Conservation (phyloP, 2,888 invertebrate genomes). For the Ligdia adustata region DNA sequence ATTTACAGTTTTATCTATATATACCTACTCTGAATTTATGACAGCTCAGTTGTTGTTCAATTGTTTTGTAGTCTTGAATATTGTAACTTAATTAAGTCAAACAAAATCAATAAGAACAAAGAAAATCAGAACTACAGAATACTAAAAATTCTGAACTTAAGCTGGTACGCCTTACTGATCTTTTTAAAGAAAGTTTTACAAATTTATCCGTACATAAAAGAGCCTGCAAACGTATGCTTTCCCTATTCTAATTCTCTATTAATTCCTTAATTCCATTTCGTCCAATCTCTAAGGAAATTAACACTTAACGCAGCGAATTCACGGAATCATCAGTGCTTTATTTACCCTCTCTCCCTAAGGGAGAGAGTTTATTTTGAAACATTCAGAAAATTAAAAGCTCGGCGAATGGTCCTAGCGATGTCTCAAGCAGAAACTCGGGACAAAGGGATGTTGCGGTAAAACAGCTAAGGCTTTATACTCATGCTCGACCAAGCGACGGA, state of each 20-base stretch:
- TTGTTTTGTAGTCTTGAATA: no score
- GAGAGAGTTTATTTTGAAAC: slow-evolving; percentile 50
- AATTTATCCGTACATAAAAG: slow-evolving; percentile 7
- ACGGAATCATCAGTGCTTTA: slow-evolving; percentile 56
- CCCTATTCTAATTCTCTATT: slow-evolving; percentile 30
- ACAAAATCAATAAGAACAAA: no score
- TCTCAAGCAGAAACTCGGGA: slow-evolving; percentile 37
- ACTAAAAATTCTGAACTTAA: no score
- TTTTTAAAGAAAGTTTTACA: slow-evolving; percentile 2
- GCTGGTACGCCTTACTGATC: no score
- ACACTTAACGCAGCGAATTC: slow-evolving; percentile 55
- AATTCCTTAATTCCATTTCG: slow-evolving; percentile 45
- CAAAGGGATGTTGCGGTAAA: slow-evolving; percentile 40
- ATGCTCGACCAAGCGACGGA: no score
- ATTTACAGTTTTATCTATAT: no score
- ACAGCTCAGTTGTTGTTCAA: no score
- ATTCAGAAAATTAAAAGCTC: slow-evolving; percentile 53
- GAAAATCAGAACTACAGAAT: no score
- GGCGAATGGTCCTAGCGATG: slow-evolving; percentile 21
- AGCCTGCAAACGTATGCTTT: slow-evolving; percentile 33
- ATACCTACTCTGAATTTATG: no score
- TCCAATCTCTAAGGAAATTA: slow-evolving; percentile 61
- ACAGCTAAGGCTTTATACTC: no score
- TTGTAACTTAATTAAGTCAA: no score
- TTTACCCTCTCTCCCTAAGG: slow-evolving; percentile 50